phyloP scores from a whole-genome alignment of 2,113 vertebrate species.

The Anhinga anhinga region DNA sequence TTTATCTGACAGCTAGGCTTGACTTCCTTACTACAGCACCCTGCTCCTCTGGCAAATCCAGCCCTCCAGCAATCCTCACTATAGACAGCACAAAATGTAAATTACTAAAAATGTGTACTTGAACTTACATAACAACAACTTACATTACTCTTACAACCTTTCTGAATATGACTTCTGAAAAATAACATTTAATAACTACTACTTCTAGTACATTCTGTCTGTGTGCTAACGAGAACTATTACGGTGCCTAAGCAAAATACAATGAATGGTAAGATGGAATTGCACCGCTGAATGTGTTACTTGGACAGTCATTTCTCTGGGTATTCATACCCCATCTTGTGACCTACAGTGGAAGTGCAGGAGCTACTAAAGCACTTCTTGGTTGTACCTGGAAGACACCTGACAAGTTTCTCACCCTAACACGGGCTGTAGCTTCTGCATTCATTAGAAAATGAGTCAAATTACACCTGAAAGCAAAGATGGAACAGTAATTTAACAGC shows the following conservation, averaged over 20 bases:
- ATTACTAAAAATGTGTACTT: background rate
- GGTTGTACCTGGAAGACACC: background rate
- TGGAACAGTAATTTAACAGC: too few relatives aligned
- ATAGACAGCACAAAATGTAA: background rate
- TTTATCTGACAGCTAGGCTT: background rate
- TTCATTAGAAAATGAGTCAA: too few relatives aligned
- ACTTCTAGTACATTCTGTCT: background rate
- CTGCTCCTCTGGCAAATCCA: background rate
- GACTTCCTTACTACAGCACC: background rate
- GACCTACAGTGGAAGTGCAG: background rate
- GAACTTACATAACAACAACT: background rate
- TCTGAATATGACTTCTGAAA: background rate
- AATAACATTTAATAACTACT: background rate
- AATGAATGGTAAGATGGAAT: accelerated
- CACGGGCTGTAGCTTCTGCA: background rate
- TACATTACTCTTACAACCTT: background rate
- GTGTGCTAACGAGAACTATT: background rate
- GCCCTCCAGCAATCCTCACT: background rate
- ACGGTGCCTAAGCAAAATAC: too few relatives aligned
- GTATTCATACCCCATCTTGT: background rate
- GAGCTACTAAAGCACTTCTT: background rate
- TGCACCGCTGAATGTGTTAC: background rate
- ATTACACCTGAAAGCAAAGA: too few relatives aligned
- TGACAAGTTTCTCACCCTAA: background rate
- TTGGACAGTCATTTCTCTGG: too few relatives aligned